Evolutionary conservation across 2,888 invertebrate genomes (phyloP).

Genomic region (Emmelina monodactyla): DNA sequence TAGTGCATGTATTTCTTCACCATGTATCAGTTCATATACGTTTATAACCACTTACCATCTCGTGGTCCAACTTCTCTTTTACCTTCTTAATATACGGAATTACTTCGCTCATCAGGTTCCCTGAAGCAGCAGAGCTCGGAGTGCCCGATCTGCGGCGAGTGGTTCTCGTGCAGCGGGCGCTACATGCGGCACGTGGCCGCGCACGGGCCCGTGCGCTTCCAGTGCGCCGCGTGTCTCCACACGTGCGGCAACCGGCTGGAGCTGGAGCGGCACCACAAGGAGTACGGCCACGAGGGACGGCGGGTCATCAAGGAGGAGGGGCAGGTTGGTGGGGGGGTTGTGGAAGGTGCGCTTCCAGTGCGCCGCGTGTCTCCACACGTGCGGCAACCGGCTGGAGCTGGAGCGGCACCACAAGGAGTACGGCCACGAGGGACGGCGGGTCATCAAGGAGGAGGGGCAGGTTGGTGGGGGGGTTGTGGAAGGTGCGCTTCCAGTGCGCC

Average conservation of each 20-base stretch:
- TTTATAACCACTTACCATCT: too few species aligned
- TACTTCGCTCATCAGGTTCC: too few species aligned
- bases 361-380: slow-evolving; percentile 50
- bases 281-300: slow-evolving; percentile 53
- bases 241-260: slow-evolving; percentile 53
- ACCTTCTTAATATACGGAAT: too few species aligned
- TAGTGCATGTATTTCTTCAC: too few species aligned
- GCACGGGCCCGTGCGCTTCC: slow-evolving; percentile 69
- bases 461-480: neutral
- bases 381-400: slow-evolving; percentile 55
- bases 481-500: slow-evolving; percentile 67
- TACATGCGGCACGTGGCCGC: slow-evolving; percentile 67
- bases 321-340: neutral
- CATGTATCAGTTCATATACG: too few species aligned
- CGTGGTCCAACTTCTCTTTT: too few species aligned
- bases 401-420: slow-evolving; percentile 63
- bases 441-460: slow-evolving; percentile 20
- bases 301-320: slow-evolving; percentile 23
- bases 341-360: slow-evolving; percentile 71
- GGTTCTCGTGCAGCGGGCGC: slow-evolving; percentile 48
- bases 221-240: slow-evolving; percentile 61
- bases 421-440: slow-evolving; percentile 52
- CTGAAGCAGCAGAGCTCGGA: too few species aligned
- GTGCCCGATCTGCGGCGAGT: slow-evolving; percentile 55
- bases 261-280: slow-evolving; percentile 66